Evolutionary conservation across 2,888 invertebrate genomes (phyloP), one percentile per base, ranked within the genome.

Genomic region (Tetranychus piercei): DNA sequence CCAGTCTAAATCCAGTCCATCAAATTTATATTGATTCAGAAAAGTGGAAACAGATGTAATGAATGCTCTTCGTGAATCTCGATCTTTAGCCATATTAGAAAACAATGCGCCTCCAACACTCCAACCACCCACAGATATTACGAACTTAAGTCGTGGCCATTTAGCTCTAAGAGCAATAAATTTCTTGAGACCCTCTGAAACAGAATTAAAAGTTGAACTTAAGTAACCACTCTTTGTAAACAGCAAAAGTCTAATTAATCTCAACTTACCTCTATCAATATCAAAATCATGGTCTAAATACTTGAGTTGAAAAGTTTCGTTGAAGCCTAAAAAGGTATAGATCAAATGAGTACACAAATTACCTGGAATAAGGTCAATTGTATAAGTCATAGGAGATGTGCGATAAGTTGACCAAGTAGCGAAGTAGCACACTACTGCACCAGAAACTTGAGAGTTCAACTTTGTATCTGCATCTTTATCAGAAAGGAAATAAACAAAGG

Each of bases 181-280:
- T 9, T 81, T 80, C 74, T 80, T 79, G 78, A 82, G 84, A 44
- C 80, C 80, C 64, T 80, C 83, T 82, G 75, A 70, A 70, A 65
- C n/a, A n/a, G 1, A 65, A 65, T 65, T n/a, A 3, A 65, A 65
- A 34, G n/a, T 34, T 34, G 2, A 34, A 34, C 4, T 34, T 34
- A 34, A 34, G 0, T 5, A 4, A 34, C 34, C n/a, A n/a, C n/a
- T n/a, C n/a, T 1, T 4, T 34, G 34, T 2, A 34, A 34, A 34
- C 4, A 34, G 34, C 34, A 34, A 34, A 34, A 34, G 71, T 44
- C 15, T n/a, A 65, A 34, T 34, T 3, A 34, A 34, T 2, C 34
- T 2, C 34, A 34, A 34, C 76, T 78, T 82, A 88, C 89, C 89
- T 85, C 88, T 88, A 9, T 89, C 83, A 75, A 88, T 82, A 80